phyloP scores from a whole-genome alignment of 2,888 invertebrate genomes.

The Clostera curtula region DNA sequence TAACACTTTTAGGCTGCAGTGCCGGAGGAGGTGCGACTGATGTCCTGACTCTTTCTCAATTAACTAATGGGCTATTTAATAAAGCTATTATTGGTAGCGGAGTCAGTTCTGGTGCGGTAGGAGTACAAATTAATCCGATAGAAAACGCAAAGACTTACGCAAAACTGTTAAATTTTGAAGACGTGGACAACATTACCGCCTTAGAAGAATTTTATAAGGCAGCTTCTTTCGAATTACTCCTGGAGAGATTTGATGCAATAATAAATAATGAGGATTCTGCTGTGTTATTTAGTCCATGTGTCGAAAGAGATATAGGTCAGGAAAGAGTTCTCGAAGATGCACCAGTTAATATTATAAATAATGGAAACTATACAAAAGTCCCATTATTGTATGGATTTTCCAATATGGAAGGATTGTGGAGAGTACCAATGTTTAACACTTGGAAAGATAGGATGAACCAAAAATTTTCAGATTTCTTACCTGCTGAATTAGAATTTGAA shows the following conservation, averaged over 20 bases:
- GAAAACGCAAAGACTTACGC: slow-evolving; percentile 38
- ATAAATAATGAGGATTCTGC: slow-evolving; percentile 8
- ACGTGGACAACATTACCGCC: slow-evolving; percentile 29
- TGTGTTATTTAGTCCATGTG: slow-evolving; percentile 25
- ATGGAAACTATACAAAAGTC: slow-evolving; percentile 14
- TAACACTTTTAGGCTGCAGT: slow-evolving; percentile 42
- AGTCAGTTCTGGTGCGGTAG: slow-evolving; percentile 23
- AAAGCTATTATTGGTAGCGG: slow-evolving; percentile 46
- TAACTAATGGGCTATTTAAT: slow-evolving; percentile 36
- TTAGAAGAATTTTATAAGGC: slow-evolving; percentile 42
- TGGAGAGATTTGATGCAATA: slow-evolving; percentile 6
- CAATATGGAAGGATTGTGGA: slow-evolving; percentile 32
- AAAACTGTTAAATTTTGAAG: slow-evolving; percentile 23
- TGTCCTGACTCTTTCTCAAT: slow-evolving; percentile 37
- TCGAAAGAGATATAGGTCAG: slow-evolving; percentile 26
- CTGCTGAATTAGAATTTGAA: slow-evolving; percentile 31
- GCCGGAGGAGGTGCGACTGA: slow-evolving; percentile 43
- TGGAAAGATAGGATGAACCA: slow-evolving; percentile 30
- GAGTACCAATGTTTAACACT: slow-evolving; percentile 11
- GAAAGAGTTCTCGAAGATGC: slow-evolving; percentile 17
- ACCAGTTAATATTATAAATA: slow-evolving; percentile 16
- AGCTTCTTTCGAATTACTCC: slow-evolving; percentile 24
- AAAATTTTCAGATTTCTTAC: slow-evolving; percentile 34
- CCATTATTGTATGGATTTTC: slow-evolving; percentile 30
- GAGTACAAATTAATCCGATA: slow-evolving; percentile 37